Conservation (phyloP, 2,888 invertebrate genomes). For the Drosophila emarginata region DNA sequence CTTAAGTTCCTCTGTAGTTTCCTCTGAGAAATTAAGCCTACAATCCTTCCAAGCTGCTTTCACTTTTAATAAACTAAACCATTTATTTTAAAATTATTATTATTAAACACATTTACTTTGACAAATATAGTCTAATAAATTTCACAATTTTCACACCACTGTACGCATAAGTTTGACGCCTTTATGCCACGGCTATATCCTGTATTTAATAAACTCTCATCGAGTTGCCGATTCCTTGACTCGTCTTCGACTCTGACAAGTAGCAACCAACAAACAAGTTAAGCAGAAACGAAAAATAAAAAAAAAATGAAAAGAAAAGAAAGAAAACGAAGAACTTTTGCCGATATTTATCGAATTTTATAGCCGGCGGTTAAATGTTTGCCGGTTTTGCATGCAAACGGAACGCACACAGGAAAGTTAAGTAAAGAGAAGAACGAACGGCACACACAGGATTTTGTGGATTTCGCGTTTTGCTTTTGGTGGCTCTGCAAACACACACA, state of each 20-base stretch:
- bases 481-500: not conserved
- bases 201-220: constrained; percentile 71
- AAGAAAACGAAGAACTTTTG: constrained; percentile 53
- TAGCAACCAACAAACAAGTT: constrained; percentile 16
- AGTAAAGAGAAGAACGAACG: constrained; percentile 1
- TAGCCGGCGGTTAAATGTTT: constrained; percentile 75
- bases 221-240: constrained; percentile 30
- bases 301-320: not conserved
- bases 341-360: constrained; percentile 78
- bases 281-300: constrained; percentile 19
- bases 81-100: too few relatives aligned
- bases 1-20: too few relatives aligned
- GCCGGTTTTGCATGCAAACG: constrained; percentile 56
- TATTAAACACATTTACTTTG: too few relatives aligned
- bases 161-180: constrained; percentile 21
- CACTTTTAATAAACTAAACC: too few relatives aligned
- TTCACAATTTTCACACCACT: constrained; percentile 2
- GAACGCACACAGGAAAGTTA: constrained; percentile 17
- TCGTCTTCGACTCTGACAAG: constrained; percentile 10
- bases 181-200: constrained; percentile 50
- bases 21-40: too few relatives aligned
- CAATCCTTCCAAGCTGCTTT: too few relatives aligned
- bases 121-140: too few relatives aligned
- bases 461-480: constrained; percentile 30
- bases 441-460: constrained; percentile 18